Evolutionary conservation across 2,888 invertebrate genomes (phyloP).

Genomic region (Tanytarsus gracilentus): DNA sequence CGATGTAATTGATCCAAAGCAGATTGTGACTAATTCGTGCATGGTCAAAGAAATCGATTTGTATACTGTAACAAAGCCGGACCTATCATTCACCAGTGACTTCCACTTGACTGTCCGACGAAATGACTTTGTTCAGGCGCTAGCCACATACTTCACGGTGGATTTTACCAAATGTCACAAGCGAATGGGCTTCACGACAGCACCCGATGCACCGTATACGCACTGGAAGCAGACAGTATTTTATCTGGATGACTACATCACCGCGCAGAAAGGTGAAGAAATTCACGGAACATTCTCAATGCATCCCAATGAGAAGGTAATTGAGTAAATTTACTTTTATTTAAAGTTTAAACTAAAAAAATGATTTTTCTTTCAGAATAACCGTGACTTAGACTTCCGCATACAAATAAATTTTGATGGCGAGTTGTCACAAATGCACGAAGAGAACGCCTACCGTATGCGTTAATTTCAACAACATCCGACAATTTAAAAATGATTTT

Average conservation of each 20-base stretch:
- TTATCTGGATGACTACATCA: conserved; percentile 94
- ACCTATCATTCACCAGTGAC: conserved; percentile 84
- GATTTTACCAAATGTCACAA: conserved; percentile 99
- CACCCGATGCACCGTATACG: conserved; percentile 95
- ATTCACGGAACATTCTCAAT: conserved; percentile 85
- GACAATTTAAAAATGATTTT: too few relatives aligned
- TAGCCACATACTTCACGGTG: conserved; percentile 98
- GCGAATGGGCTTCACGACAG: conserved; percentile 94
- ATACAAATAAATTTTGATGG: conserved; percentile 89
- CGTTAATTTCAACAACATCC: conserved; percentile 51
- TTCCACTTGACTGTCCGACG: conserved; percentile 74
- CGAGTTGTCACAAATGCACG: conserved; percentile 73
- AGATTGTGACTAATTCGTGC: conserved; percentile 93
- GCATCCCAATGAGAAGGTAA: conserved; percentile 78
- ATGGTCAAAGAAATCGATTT: conserved; percentile 96
- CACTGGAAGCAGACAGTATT: conserved; percentile 98
- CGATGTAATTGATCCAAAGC: conserved; percentile 97
- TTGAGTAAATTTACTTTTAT: neutral
- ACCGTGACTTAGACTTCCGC: conserved; percentile 93
- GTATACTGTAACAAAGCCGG: conserved; percentile 92
- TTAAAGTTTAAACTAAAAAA: neutral
- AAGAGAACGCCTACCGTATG: conserved; percentile 83
- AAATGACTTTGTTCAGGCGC: conserved; percentile 94
- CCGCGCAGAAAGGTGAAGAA: conserved; percentile 90
- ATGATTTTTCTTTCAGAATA: conserved; percentile 51